phyloP scores from a whole-genome alignment of 2,797 vertebrate genomes.

The Tenualosa ilisha region DNA sequence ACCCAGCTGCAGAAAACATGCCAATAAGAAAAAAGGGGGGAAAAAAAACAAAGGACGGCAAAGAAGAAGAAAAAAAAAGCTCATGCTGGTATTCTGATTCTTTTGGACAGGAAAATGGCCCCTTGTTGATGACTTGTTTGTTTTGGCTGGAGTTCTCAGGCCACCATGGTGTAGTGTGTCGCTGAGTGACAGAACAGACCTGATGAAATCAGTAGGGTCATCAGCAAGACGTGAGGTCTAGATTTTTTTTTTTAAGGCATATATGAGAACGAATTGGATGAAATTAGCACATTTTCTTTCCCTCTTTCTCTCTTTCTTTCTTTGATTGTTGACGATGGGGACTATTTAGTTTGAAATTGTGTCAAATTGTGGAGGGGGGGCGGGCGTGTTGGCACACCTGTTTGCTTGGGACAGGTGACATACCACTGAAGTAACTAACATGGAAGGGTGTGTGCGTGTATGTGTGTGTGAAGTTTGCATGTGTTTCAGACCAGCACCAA shows the following conservation, averaged over 20 bases:
- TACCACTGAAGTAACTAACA: too few relatives aligned
- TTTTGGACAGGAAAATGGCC: slow-evolving; percentile 54
- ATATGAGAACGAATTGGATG: background rate
- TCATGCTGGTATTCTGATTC: slow-evolving; percentile 51
- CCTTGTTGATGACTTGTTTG: slow-evolving; percentile 58
- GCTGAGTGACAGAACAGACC: slow-evolving; percentile 47
- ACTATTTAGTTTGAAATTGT: too few relatives aligned
- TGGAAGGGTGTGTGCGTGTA: too few relatives aligned
- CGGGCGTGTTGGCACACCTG: too few relatives aligned
- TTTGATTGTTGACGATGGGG: too few relatives aligned
- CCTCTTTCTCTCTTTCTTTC: background rate
- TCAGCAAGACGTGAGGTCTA: background rate
- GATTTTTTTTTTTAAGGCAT: background rate
- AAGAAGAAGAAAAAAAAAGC: slow-evolving; percentile 39
- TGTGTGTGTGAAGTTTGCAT: background rate
- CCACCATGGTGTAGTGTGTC: slow-evolving; percentile 45
- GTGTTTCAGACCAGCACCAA: too few relatives aligned
- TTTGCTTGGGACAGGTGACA: too few relatives aligned
- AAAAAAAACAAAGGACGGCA: background rate
- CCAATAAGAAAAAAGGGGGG: slow-evolving; percentile 17
- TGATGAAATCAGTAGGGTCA: background rate
- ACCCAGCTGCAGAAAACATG: slow-evolving; percentile 11
- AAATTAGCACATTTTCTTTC: background rate
- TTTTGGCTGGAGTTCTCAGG: slow-evolving; percentile 44
- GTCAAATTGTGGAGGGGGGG: too few relatives aligned